Evolutionary conservation across 2,888 invertebrate genomes (phyloP), one percentile per base, ranked within the genome.

Genomic region (Diachrysia chrysitis): DNA sequence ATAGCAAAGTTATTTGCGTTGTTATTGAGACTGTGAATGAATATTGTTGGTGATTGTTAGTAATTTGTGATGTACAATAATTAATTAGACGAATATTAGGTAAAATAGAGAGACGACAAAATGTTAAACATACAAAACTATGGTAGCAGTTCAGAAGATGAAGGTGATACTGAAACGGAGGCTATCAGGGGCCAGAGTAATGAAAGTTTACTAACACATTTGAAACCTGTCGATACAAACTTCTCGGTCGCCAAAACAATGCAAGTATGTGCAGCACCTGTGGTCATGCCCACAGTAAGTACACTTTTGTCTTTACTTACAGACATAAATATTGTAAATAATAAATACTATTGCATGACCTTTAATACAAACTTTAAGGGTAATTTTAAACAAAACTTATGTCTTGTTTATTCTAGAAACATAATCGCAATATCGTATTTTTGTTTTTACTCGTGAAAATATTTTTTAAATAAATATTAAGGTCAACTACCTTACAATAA

Each of bases 181-280:
- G 84, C 82, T n/a, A 83, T 79, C 61, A 89, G 86, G 86, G 86
- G 90, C 82, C 86, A 91, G 73, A 95, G 92, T 78, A 93, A 92
- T 61, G 93, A 93, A 79, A 90, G 87, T 68, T 83, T 93, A 69
- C 88, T 95, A 72, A 90, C 92, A 53, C 96, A 96, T 86, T 89
- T 96, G 55, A 96, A 96, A 89, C 96, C 96, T 65, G 90, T 96
- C 73, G 93, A 95, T 81, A 89, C 95, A 61, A 95, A 94, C 71
- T 94, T 96, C 77, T 97, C 97, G 0, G 86, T 97, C 4, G 96
- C 96, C 23, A 97, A 96, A 79, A 94, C 95, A 17, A 90, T 98
- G 84, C 96, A 97, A 84, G 95, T 99, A 73, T 97, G 98, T 90
- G 97, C 98, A 32, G 98, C 98, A 0, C 99, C 99, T 0, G 95